These are phyloP conservation scores for Hirtodrosophila histrioides DNA, from an alignment of 2,888 invertebrate species.

Conservation along the genomic window DNA sequence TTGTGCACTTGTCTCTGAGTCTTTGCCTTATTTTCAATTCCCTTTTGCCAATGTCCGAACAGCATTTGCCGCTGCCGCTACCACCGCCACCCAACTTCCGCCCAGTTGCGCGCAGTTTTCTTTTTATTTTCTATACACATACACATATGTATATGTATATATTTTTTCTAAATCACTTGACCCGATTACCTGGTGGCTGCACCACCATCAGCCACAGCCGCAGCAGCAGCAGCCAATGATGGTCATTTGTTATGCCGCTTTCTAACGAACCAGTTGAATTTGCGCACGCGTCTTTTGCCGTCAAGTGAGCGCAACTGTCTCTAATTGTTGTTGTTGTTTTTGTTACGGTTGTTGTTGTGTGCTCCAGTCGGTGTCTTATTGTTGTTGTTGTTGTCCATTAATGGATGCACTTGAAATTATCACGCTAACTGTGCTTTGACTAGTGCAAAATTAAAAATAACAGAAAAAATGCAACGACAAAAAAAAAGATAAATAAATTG, in stretches of 20 bases:
- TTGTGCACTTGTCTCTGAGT: slow-evolving; percentile 48
- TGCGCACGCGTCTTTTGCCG: slow-evolving; percentile 71
- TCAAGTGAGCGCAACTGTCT: slow-evolving; percentile 52
- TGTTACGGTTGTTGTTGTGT: slow-evolving; percentile 20
- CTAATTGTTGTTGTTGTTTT: slow-evolving; percentile 22
- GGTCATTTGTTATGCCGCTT: slow-evolving; percentile 79
- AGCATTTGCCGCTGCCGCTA: slow-evolving; percentile 1
- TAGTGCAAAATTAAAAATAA: slow-evolving; percentile 5
- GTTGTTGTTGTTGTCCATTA: slow-evolving; percentile 24
- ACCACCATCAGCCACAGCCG: slow-evolving; percentile 52
- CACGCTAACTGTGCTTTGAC: slow-evolving; percentile 19
- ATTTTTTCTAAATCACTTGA: slow-evolving; percentile 75
- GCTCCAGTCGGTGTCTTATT: slow-evolving; percentile 22
- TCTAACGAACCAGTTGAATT: slow-evolving; percentile 80
- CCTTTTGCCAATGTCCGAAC: slow-evolving; percentile 48
- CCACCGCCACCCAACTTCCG: slow-evolving; percentile 47
- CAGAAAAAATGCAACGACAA: slow-evolving; percentile 6
- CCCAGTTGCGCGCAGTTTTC: slow-evolving; percentile 45
- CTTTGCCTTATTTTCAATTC: slow-evolving; percentile 41
- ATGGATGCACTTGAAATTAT: slow-evolving; percentile 48
- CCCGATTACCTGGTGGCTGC: slow-evolving; percentile 78
- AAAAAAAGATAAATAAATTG: slow-evolving; percentile 1
- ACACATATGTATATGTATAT: slow-evolving; percentile 25
- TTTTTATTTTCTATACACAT: slow-evolving; percentile 20
- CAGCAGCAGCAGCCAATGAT: slow-evolving; percentile 50